Percentiles rank a stretch among this genome's conserved stretches.
These are phyloP conservation scores for Accipiter virgatus DNA, from an alignment of 2,113 vertebrate genomes.

Conservation along the genomic window DNA sequence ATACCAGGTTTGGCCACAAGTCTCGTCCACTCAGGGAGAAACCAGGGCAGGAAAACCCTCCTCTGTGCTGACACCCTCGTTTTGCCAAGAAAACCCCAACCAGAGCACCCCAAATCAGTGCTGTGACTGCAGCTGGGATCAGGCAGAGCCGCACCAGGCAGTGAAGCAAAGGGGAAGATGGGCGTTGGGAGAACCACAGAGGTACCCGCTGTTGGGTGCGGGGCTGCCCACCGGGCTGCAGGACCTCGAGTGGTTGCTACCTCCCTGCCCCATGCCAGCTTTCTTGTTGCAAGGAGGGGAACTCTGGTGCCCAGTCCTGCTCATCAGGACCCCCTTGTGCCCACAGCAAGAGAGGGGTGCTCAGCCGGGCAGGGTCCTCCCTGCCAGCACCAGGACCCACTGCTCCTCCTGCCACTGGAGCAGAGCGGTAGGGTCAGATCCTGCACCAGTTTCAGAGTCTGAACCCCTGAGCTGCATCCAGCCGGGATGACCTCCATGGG, in stretches of 20 bases:
- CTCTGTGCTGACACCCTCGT: neutral
- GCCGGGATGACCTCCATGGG: neutral
- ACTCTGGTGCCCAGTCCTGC: neutral
- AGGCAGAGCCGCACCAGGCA: neutral
- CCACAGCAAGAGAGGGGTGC: neutral
- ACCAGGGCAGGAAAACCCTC: neutral
- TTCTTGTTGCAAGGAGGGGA: too few relatives aligned
- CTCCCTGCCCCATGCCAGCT: neutral
- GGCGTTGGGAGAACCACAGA: neutral
- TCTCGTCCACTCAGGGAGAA: neutral
- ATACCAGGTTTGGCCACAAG: neutral
- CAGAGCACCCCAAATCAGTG: neutral
- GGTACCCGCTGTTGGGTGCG: neutral
- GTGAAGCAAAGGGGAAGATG: neutral
- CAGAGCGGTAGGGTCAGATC: neutral
- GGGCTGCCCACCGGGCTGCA: neutral
- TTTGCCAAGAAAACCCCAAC: neutral
- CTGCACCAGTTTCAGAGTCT: neutral
- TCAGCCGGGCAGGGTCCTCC: neutral
- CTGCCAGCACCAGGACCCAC: neutral
- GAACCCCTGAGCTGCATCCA: neutral
- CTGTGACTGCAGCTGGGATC: accelerated
- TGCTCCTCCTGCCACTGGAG: neutral
- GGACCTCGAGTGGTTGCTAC: neutral
- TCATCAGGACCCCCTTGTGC: neutral